Percentiles rank a stretch among this genome's conserved stretches.
phyloP scores from a whole-genome alignment of 2,888 invertebrate species.

The Trissolcus brochymenae region DNA sequence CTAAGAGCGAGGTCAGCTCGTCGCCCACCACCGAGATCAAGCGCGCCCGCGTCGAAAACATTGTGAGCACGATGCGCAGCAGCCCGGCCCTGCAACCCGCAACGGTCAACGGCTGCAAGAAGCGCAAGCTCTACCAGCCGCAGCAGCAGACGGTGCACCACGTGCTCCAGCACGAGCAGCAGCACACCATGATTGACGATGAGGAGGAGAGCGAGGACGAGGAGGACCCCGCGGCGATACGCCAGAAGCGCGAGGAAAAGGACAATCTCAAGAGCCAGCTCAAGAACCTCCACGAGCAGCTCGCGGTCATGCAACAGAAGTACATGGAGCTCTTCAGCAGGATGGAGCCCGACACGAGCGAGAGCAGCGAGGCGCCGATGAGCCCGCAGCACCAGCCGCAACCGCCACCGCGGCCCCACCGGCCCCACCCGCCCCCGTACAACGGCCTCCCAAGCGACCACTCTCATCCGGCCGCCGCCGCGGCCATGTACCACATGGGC shows the following conservation, averaged over 20 bases:
- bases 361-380: slow-evolving; percentile 77
- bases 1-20: slow-evolving; percentile 67
- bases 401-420: slow-evolving; percentile 77
- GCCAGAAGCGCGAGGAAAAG: slow-evolving; percentile 91
- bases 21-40: slow-evolving; percentile 87
- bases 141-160: slow-evolving; percentile 89
- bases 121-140: slow-evolving; percentile 96
- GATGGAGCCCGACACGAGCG: slow-evolving; percentile 82
- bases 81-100: slow-evolving; percentile 84
- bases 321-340: slow-evolving; percentile 91
- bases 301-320: slow-evolving; percentile 94
- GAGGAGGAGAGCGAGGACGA: slow-evolving; percentile 88
- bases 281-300: slow-evolving; percentile 91
- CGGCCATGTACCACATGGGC: slow-evolving; percentile 75
- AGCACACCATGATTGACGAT: slow-evolving; percentile 79
- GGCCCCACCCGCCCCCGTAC: slow-evolving; percentile 79
- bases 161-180: slow-evolving; percentile 79
- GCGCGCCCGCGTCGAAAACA: slow-evolving; percentile 95
- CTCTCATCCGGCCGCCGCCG: slow-evolving; percentile 76
- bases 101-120: slow-evolving; percentile 94
- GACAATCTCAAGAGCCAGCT: slow-evolving; percentile 91
- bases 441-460: slow-evolving; percentile 80
- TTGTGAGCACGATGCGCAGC: slow-evolving; percentile 94
- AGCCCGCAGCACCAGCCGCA: slow-evolving; percentile 76
- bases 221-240: slow-evolving; percentile 85